Evolutionary conservation across 2,113 vertebrate genomes (phyloP), one percentile per base, ranked within the genome.

Genomic region (Nipponia nippon): DNA sequence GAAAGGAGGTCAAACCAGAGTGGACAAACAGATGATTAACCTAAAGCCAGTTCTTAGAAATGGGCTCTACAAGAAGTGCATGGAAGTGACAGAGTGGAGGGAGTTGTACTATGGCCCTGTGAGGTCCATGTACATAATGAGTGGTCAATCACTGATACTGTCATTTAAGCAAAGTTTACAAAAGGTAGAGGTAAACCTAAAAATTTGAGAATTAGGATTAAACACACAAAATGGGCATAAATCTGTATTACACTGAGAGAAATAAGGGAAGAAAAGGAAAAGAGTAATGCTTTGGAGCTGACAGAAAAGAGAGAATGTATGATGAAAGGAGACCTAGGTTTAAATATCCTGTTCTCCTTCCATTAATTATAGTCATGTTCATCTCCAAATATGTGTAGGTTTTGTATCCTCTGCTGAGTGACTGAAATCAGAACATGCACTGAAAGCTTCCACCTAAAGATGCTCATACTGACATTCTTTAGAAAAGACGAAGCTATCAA

Each of bases 401-500:
- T 89, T 79, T 75, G 42, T 55, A 70, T 50, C 34, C 25, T 86
- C n/a, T 82, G 2, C 44, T 76, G 9, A 93, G n/a, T 61, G 61
- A 88, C 52, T 93, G 88, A 97, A 95, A 90, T 61, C 91, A 86
- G 71, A 76, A 87, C 16, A 40, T 21, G 19, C 20, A 34, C 32
- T 87, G 36, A 94, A 96, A 89, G 14, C 34, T 89, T 87, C 52
- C 47, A 46, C 19, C 71, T 81, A 52, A 93, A 95, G 67, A 89
- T 76, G 32, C 22, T 91, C 72, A 58, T 50, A 67, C n/a, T 80
- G 85, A 67, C 44, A 58, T 84, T 87, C n/a, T 59, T 90, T 59
- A 70, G 56, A 94, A 92, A 93, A 95, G 29, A 76, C 4, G 12
- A 76, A 96, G 46, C 49, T 94, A 82, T 85, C 61, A 92, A 93